Conservation (phyloP, 2,888 invertebrate genomes). For the Lasioglossum morio region DNA sequence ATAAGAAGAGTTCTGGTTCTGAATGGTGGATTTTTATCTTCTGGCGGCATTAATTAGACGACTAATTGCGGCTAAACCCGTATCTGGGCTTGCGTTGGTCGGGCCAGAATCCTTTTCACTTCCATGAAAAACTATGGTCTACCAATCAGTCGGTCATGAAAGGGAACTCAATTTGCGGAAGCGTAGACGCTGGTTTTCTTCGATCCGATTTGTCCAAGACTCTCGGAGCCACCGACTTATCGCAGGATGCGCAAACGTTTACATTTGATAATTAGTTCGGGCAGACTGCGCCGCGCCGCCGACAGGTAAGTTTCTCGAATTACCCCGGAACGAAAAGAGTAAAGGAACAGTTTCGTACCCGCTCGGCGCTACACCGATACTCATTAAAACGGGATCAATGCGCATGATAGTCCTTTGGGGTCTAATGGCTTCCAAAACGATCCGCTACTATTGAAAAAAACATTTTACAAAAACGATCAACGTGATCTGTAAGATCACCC, state of each 20-base stretch:
- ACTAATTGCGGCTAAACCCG: constrained; percentile 51
- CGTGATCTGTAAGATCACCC: not conserved
- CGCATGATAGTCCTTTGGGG: not conserved
- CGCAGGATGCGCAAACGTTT: constrained; percentile 11
- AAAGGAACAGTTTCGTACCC: not conserved
- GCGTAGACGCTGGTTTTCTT: not conserved
- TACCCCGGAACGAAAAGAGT: not conserved
- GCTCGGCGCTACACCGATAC: not conserved
- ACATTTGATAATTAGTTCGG: constrained; percentile 36
- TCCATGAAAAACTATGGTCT: constrained; percentile 32
- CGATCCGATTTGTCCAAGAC: constrained; percentile 4
- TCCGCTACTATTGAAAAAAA: too few species aligned
- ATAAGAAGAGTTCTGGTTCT: constrained; percentile 33
- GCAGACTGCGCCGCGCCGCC: too few species aligned
- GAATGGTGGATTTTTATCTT: constrained; percentile 44
- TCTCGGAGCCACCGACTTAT: not conserved
- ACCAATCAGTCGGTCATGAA: not conserved
- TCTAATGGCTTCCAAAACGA: not conserved
- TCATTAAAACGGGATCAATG: not conserved
- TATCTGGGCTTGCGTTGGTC: constrained; percentile 8
- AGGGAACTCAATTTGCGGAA: constrained; percentile 14
- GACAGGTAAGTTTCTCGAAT: constrained; percentile 5
- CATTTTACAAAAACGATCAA: not conserved
- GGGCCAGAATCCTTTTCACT: not conserved
- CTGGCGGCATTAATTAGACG: constrained; percentile 47